Conservation (phyloP, 2,797 vertebrate genomes). For the Naso thynnoides region DNA sequence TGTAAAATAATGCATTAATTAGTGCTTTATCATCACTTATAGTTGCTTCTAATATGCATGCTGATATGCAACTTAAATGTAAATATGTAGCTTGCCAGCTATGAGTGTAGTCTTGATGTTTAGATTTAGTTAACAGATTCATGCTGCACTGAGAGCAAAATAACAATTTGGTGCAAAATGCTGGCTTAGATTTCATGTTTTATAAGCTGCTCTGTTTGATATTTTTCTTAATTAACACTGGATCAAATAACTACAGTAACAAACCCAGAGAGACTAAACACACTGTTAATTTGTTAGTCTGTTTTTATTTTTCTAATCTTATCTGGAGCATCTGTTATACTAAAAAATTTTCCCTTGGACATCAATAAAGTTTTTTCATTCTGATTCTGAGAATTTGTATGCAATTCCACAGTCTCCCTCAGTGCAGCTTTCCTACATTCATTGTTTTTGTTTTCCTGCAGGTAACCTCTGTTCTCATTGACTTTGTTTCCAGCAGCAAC, state of each 20-base stretch:
- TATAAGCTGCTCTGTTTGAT: not conserved
- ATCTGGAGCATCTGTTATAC: too few relatives aligned
- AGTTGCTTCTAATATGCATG: too few relatives aligned
- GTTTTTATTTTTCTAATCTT: too few relatives aligned
- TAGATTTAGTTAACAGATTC: not conserved
- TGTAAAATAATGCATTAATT: too few relatives aligned
- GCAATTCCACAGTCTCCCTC: not conserved
- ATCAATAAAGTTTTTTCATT: too few relatives aligned
- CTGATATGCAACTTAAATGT: too few relatives aligned
- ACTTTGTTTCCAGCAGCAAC: not conserved
- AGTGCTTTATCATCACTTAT: not conserved
- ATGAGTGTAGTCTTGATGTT: not conserved
- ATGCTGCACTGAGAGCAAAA: not conserved
- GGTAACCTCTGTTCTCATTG: not conserved
- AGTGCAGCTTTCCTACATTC: not conserved
- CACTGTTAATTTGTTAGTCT: too few relatives aligned
- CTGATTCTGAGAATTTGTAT: too few relatives aligned
- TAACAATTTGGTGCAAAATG: not conserved
- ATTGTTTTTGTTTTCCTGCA: not conserved
- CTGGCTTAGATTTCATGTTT: not conserved
- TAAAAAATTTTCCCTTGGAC: too few relatives aligned
- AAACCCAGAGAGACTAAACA: too few relatives aligned
- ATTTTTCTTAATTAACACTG: not conserved
- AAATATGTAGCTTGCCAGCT: too few relatives aligned
- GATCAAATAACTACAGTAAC: not conserved